Evolutionary conservation across 2,888 invertebrate genomes (phyloP).

Genomic region (Ectemnius continuus): DNA sequence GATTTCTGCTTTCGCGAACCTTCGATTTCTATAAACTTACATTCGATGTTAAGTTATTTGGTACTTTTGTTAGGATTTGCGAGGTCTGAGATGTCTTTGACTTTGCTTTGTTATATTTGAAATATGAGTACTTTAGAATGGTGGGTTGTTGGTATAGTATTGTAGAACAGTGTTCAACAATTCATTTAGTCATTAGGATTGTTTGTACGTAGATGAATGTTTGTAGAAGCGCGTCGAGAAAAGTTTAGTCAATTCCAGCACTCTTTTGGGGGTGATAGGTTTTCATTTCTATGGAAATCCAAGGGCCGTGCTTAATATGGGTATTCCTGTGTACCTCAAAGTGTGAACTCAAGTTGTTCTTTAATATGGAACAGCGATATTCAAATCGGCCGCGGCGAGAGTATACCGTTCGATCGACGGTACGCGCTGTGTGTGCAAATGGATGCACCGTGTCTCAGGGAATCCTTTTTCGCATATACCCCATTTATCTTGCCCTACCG

Average conservation of each 20-base stretch:
- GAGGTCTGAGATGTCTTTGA: too few species aligned
- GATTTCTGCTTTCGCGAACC: neutral
- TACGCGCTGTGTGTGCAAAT: constrained; percentile 3
- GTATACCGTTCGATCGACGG: too few species aligned
- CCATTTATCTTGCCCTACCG: constrained; percentile 21
- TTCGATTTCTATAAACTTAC: neutral
- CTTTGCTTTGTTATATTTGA: too few species aligned
- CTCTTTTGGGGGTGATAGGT: constrained; percentile 19
- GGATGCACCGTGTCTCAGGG: constrained; percentile 20
- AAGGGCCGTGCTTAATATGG: constrained; percentile 26
- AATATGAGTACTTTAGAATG: too few species aligned
- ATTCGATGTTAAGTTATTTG: too few species aligned
- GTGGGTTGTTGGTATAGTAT: too few species aligned
- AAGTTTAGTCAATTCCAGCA: neutral
- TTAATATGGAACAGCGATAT: constrained; percentile 8
- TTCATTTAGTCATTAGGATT: too few species aligned
- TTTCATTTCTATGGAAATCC: constrained; percentile 33
- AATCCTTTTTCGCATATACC: constrained; percentile 9
- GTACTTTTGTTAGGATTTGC: too few species aligned
- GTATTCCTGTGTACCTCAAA: constrained; percentile 28
- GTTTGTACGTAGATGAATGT: too few species aligned
- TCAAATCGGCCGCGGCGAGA: constrained; percentile 10
- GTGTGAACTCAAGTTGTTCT: constrained; percentile 21
- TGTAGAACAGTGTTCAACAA: too few species aligned
- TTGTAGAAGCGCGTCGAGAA: too few species aligned